A percentile compares a stretch with the other conserved stretches of the same genome.
These are phyloP conservation scores for Crenuchus spilurus DNA, from an alignment of 2,797 vertebrate species.

Conservation along the genomic window DNA sequence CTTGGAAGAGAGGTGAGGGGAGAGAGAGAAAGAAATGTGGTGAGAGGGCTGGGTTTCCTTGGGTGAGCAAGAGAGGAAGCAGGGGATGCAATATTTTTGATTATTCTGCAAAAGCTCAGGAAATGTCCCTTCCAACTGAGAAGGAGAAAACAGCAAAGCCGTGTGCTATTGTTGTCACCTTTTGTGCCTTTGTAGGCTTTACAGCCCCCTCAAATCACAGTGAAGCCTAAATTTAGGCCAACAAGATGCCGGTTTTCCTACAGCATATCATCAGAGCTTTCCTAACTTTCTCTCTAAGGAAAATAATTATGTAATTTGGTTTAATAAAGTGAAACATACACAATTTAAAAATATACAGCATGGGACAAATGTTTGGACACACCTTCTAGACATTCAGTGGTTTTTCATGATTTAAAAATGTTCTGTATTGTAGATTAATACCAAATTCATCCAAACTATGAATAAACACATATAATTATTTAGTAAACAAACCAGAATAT, in stretches of 20 bases:
- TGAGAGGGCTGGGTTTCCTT: constrained; percentile 47
- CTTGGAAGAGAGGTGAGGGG: neutral
- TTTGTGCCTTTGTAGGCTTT: constrained; percentile 19
- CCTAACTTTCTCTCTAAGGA: neutral
- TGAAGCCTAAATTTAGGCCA: neutral
- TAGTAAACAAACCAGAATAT: too few species aligned
- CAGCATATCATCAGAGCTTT: neutral
- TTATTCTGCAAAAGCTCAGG: constrained; percentile 60
- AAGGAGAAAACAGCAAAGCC: constrained; percentile 6
- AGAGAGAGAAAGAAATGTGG: constrained; percentile 3
- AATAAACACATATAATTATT: too few species aligned
- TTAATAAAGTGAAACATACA: too few species aligned
- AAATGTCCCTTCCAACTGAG: constrained; percentile 42
- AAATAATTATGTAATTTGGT: neutral
- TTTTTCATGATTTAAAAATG: too few species aligned
- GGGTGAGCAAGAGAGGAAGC: constrained; percentile 42
- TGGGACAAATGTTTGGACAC: too few species aligned
- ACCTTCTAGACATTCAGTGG: too few species aligned
- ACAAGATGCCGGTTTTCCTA: neutral
- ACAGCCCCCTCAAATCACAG: neutral
- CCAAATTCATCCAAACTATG: too few species aligned
- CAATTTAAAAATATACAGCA: too few species aligned
- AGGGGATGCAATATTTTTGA: constrained; percentile 50
- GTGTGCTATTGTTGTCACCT: constrained; percentile 18
- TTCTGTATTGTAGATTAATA: too few species aligned